phyloP scores from a whole-genome alignment of 2,113 vertebrate species.

The Eptatretus burgeri region DNA sequence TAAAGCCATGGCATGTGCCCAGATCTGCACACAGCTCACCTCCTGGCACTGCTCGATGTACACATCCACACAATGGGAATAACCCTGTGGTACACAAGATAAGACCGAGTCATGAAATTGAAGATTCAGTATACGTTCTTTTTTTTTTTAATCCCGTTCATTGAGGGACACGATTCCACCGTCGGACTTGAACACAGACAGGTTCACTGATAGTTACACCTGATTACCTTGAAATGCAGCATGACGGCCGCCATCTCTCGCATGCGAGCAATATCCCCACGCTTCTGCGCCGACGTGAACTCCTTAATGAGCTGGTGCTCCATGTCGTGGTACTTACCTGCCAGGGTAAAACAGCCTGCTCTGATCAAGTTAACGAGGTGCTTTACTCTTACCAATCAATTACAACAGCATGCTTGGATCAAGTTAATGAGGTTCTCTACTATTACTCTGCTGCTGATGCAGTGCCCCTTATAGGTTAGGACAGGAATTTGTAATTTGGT shows the following conservation, averaged over 20 bases:
- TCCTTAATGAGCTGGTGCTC: constrained; percentile 92
- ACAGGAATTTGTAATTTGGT: no score
- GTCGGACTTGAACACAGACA: not conserved
- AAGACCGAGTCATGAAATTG: no score
- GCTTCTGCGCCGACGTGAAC: constrained; percentile 65
- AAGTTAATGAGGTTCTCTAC: no score
- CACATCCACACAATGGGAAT: constrained; percentile 93
- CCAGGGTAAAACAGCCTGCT: constrained; percentile 7
- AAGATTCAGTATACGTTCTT: no score
- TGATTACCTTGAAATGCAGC: constrained; percentile 81
- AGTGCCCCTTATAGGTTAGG: no score
- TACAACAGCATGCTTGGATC: no score
- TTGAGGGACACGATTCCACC: not conserved
- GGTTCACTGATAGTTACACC: not conserved
- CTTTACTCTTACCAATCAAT: no score
- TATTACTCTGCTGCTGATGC: no score
- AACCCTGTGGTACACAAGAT: constrained; percentile 26
- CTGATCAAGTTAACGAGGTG: no score
- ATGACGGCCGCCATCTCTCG: constrained; percentile 84
- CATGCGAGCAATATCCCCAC: constrained; percentile 80
- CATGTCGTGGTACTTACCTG: constrained; percentile 98
- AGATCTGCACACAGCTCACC: constrained; percentile 20
- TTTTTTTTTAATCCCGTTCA: no score
- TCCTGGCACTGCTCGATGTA: constrained; percentile 98
- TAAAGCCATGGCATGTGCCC: no score